Evolutionary conservation across 2,888 invertebrate genomes (phyloP), one percentile per base, ranked within the genome.

Genomic region (Ennomos quercinarius): DNA sequence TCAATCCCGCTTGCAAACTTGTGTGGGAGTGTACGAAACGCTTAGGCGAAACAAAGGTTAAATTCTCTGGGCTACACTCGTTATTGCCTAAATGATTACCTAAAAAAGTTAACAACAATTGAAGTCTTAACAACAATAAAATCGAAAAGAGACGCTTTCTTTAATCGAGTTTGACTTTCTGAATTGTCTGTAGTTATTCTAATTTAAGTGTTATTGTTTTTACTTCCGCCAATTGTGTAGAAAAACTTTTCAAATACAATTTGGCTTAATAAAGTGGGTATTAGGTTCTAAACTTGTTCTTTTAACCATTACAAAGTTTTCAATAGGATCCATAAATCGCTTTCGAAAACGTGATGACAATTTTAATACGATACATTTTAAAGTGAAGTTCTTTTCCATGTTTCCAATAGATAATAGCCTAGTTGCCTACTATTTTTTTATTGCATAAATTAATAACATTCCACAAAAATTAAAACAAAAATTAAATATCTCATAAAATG

Each of bases 321-420:
- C 52, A 47, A 57, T 57, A 11, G 53, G 13, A 9, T 49, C 49
- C 49, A n/a, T 41, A 49, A 41, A 54, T 52, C 43, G 53, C 40
- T 57, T 42, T 39, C 27, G 27, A 45, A 49, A 35, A 58, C 53
- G 54, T 59, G 59, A 35, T 40, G 49, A 45, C 38, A 45, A 49
- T 53, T 49, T 49, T 37, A 39, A 48, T 27, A 41, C 10, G 44
- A 50, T n/a, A 11, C 39, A 44, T 41, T 52, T 58, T 51, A 34
- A 46, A 37, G 38, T 48, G 13, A 48, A 48, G 43, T 17, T 12
- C 13, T 37, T 13, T 37, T 37, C 35, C 45, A 34, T 12, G 49
- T 12, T 36, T n/a, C n/a, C n/a, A n/a, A n/a, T 9, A 6, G 36
- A 11, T 42, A 50, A n/a, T n/a, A n/a, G n/a, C 42, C 35, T 37